Conservation (phyloP, 2,113 vertebrate species). For the Anoura caudifer region DNA sequence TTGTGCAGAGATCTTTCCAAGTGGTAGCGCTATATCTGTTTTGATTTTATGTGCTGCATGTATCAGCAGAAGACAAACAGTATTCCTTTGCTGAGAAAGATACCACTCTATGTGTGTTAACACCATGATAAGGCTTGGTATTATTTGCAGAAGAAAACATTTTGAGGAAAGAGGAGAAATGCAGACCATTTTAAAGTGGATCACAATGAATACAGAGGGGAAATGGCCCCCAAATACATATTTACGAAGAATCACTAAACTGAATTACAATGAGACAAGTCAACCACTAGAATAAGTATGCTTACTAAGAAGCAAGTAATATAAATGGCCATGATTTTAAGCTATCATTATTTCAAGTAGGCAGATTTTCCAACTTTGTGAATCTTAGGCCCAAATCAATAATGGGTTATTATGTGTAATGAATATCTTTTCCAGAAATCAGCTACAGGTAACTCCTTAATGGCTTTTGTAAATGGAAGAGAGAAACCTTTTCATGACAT, state of each 20-base stretch:
- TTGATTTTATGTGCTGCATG: background rate
- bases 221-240: background rate
- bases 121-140: background rate
- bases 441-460: background rate
- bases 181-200: background rate
- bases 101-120: background rate
- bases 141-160: background rate
- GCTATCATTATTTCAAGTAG: background rate
- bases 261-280: conserved; percentile 9
- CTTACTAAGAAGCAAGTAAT: conserved; percentile 12
- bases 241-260: conserved; percentile 33
- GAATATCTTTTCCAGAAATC: conserved; percentile 23
- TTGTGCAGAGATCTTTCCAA: background rate
- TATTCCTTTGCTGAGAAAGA: background rate
- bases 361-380: background rate
- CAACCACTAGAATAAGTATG: background rate
- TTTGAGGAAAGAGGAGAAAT: background rate
- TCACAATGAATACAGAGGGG: background rate
- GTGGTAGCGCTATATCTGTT: background rate
- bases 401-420: conserved; percentile 29
- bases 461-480: background rate
- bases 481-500: background rate
- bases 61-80: background rate
- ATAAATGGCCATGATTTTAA: background rate
- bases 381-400: background rate